Base-by-base conservation (phyloP, 2,113 vertebrate genomes). In the Hemibagrus wyckioides region DNA sequence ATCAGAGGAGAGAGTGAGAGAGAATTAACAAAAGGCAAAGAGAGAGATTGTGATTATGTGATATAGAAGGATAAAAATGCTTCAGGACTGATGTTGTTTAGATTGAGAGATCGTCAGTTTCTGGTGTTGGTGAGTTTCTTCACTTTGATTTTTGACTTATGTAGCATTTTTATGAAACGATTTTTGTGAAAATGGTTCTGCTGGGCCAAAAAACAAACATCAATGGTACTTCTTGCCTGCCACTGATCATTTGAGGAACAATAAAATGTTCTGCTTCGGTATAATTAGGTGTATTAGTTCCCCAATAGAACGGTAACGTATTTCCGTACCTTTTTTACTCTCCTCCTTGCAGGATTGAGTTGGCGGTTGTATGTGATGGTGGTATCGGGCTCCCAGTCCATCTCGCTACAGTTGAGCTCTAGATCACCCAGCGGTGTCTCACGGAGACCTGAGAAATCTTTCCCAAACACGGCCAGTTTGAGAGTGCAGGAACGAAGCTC, bases 251-350 rank as follows among this genome's bases (percentile, higher is more conserved):
- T 44, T n/a, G 56, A 48, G 0, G 13, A 23, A 6, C 9, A 57
- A 52, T 67, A 48, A 52, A 54, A 52, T 30, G 28, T 52, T 52
- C 8, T 54, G 13, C 6, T 30, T 75, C 14, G 13, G 71, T 77
- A 21, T 73, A 36, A 21, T 23, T 52, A n/a, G 30, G 44, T 65
- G 28, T 17, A 39, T 8, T 44, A 63, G 28, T 50, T 50, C 57
- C 41, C 13, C 2, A 5, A 28, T 13, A n/a, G 30, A 50, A 30
- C 6, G 33, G 8, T 36, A 57, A 19, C 28, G 28, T 65, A 30
- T 30, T 21, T 6, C 4, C 54, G 0, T 92, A 97, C 96, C 96
- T 97, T 96, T 87, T 94, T 94, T 39, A 95, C 88, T 86, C 95
- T 95, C 90, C 63, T 92, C 89, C 94, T 96, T 4, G 92, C 89